Percentiles rank a stretch among this genome's conserved stretches.
Conservation (phyloP, 2,113 vertebrate genomes). For the Porphyrio hochstetteri region DNA sequence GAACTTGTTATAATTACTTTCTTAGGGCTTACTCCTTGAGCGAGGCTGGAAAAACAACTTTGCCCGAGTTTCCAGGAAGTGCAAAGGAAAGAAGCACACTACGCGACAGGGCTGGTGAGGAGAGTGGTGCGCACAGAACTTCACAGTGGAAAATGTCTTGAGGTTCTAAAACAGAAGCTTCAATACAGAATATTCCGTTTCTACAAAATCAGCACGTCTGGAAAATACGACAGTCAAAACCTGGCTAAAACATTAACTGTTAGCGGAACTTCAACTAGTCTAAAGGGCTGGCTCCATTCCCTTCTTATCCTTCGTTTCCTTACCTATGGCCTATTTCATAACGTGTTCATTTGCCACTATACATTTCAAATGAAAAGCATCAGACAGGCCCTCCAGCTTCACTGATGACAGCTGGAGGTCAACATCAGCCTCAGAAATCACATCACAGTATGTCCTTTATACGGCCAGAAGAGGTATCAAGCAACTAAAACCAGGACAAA, state of each 20-base stretch:
- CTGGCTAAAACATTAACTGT: background rate
- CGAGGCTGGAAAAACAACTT: background rate
- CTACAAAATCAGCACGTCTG: background rate
- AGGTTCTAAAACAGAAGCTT: background rate
- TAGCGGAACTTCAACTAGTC: background rate
- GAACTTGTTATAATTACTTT: no score
- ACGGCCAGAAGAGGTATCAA: background rate
- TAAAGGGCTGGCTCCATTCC: background rate
- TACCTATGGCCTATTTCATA: background rate
- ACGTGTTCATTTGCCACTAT: background rate
- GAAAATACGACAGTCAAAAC: background rate
- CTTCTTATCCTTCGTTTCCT: background rate
- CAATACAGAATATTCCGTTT: background rate
- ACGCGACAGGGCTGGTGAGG: accelerated
- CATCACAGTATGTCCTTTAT: background rate
- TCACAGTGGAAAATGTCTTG: background rate
- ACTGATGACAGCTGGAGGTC: background rate
- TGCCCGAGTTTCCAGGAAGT: background rate
- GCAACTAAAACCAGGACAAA: background rate
- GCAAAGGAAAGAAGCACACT: background rate
- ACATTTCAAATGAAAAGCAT: background rate
- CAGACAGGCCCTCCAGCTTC: background rate
- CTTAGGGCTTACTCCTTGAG: background rate
- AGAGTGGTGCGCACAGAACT: background rate
- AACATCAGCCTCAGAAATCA: background rate